Percentiles rank a stretch among this genome's conserved stretches.
Evolutionary conservation across 2,113 vertebrate species (phyloP).

Genomic region (Sinocyclocheilus anophthalmus): DNA sequence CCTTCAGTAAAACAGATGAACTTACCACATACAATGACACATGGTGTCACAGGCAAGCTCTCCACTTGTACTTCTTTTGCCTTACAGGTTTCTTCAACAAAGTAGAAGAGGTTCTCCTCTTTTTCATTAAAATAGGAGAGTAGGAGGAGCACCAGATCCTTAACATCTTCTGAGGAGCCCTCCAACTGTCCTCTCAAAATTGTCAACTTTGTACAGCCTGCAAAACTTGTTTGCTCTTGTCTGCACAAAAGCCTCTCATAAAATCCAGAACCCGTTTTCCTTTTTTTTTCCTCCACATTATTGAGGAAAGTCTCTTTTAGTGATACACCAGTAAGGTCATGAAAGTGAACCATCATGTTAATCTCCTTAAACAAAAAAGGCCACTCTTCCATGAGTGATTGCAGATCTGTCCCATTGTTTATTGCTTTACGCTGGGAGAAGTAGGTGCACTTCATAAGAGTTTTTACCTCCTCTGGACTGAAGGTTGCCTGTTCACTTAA

Average conservation of each 20-base stretch:
- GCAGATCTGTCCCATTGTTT: no score
- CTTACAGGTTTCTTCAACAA: constrained; percentile 32
- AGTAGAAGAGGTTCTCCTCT: constrained; percentile 49
- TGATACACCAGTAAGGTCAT: constrained; percentile 55
- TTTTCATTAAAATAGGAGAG: constrained; percentile 55
- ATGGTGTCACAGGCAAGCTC: constrained; percentile 52
- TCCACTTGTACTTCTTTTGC: constrained; percentile 27
- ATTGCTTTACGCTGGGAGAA: no score
- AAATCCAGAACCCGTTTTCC: constrained; percentile 51
- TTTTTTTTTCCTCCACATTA: constrained; percentile 57
- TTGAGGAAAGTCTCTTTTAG: constrained; percentile 33
- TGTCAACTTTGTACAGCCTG: constrained; percentile 44
- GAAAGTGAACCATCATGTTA: constrained; percentile 54
- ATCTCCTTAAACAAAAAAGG: no score
- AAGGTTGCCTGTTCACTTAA: no score
- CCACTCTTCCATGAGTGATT: constrained; percentile 46
- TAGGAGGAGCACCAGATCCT: constrained; percentile 53
- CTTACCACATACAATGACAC: constrained; percentile 61
- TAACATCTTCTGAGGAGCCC: constrained; percentile 52
- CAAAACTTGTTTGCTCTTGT: constrained; percentile 51
- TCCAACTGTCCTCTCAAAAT: constrained; percentile 34
- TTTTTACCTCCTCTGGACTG: no score
- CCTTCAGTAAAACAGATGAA: no score
- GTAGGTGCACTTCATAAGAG: no score
- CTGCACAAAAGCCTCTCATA: constrained; percentile 44